A percentile compares a stretch with the other conserved stretches of the same genome.
phyloP scores from a whole-genome alignment of 2,797 vertebrate species.

The Enteromius radiatus region DNA sequence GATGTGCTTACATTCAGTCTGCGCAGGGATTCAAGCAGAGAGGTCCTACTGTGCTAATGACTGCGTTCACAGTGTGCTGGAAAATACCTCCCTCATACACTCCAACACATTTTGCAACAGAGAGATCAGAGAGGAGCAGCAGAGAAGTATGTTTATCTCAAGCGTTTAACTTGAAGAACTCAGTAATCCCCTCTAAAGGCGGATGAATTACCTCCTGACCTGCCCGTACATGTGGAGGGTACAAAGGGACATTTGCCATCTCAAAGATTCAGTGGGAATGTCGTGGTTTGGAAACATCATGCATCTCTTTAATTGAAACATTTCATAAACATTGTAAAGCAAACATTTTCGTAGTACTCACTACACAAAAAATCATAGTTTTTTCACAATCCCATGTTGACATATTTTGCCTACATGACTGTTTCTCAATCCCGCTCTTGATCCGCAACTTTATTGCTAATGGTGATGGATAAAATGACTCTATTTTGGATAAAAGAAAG shows the following conservation, averaged over 20 bases:
- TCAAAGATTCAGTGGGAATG: neutral
- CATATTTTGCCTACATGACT: neutral
- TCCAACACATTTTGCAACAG: conserved; percentile 12
- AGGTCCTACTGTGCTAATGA: neutral
- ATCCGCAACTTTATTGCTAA: neutral
- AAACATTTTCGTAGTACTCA: neutral
- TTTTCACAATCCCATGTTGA: conserved; percentile 8
- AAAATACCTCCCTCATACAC: conserved; percentile 2
- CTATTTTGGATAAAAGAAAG: neutral
- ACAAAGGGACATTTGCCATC: conserved; percentile 44
- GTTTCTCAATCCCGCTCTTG: conserved; percentile 2
- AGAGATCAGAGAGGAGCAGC: conserved; percentile 37
- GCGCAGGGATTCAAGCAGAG: neutral
- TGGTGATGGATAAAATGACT: neutral
- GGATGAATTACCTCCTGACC: conserved; percentile 41
- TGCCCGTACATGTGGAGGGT: conserved; percentile 42
- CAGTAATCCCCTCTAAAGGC: conserved; percentile 40
- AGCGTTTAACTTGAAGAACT: conserved; percentile 46
- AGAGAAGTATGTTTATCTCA: conserved; percentile 40
- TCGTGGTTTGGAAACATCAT: conserved; percentile 8
- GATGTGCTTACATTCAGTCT: neutral
- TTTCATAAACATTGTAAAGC: neutral
- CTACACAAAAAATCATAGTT: neutral
- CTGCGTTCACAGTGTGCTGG: conserved; percentile 14
- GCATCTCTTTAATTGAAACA: conserved; percentile 9